Conservation (phyloP, 1,140 invertebrate genomes). For the Oreohelix idahoensis region DNA sequence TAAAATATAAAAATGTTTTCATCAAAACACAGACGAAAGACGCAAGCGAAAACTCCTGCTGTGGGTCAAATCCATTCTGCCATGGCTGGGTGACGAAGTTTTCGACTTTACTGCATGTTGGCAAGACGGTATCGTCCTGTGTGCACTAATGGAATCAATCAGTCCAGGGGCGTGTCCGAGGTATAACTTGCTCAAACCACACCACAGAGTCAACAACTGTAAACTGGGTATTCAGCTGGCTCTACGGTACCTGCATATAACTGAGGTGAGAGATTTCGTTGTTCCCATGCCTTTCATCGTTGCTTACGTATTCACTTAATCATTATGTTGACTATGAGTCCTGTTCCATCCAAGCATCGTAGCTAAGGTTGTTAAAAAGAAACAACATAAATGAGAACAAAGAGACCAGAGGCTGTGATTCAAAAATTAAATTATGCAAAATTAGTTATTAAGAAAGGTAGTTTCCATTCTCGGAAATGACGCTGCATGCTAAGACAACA, state of each 20-base stretch:
- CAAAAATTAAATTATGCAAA: no score
- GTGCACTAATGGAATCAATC: conserved; percentile 70
- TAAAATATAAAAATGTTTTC: no score
- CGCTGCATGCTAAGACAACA: no score
- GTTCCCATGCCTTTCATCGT: no score
- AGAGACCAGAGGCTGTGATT: no score
- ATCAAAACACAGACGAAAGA: conserved; percentile 40
- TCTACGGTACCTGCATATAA: conserved; percentile 63
- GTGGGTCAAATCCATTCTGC: conserved; percentile 55
- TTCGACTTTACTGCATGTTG: conserved; percentile 66
- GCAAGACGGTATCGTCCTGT: conserved; percentile 71
- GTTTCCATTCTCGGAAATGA: no score
- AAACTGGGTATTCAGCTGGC: conserved; percentile 69
- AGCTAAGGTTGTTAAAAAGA: no score
- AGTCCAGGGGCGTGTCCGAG: conserved; percentile 70
- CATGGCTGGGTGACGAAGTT: conserved; percentile 50
- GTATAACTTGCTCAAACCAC: conserved; percentile 65
- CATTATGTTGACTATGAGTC: no score
- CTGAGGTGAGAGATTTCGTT: conserved; percentile 57
- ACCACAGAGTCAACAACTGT: conserved; percentile 70
- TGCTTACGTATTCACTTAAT: no score
- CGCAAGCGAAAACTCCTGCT: conserved; percentile 45
- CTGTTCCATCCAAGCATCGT: no score
- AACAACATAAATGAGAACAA: no score
- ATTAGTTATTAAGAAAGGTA: no score